These are phyloP conservation scores for Echeneis naucrates DNA, from an alignment of 2,797 vertebrate genomes.

Conservation along the genomic window DNA sequence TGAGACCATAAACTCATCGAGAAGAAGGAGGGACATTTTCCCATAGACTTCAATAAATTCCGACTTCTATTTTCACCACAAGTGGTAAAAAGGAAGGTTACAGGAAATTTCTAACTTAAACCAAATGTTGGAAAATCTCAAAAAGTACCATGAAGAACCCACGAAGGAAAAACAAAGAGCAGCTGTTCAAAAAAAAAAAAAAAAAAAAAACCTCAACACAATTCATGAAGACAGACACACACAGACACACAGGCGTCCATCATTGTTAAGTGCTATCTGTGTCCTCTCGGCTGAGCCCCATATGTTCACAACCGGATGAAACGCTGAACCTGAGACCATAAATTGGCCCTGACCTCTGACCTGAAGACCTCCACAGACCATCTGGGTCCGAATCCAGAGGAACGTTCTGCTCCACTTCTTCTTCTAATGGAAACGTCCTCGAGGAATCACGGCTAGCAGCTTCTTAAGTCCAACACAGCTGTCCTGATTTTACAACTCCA, in stretches of 20 bases:
- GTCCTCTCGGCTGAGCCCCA: constrained; percentile 36
- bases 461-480: constrained; percentile 4
- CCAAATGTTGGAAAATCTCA: not conserved
- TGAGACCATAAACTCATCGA: too few relatives aligned
- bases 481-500: not conserved
- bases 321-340: constrained; percentile 43
- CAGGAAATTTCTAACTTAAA: not conserved
- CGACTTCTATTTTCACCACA: too few relatives aligned
- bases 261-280: constrained; percentile 35
- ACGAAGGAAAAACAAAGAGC: too few relatives aligned
- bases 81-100: too few relatives aligned
- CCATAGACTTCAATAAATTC: too few relatives aligned
- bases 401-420: not conserved
- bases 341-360: constrained; percentile 53
- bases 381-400: constrained; percentile 35
- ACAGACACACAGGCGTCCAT: constrained; percentile 4
- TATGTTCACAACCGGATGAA: constrained; percentile 53
- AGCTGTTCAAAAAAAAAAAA: not conserved
- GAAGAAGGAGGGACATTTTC: too few relatives aligned
- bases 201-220: not conserved
- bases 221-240: not conserved
- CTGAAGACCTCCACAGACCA: constrained; percentile 34
- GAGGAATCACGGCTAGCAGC: not conserved
- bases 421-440: not conserved
- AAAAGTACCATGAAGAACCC: too few relatives aligned